Conservation (phyloP, 2,888 invertebrate species). For the Hirtodrosophila cameraria region DNA sequence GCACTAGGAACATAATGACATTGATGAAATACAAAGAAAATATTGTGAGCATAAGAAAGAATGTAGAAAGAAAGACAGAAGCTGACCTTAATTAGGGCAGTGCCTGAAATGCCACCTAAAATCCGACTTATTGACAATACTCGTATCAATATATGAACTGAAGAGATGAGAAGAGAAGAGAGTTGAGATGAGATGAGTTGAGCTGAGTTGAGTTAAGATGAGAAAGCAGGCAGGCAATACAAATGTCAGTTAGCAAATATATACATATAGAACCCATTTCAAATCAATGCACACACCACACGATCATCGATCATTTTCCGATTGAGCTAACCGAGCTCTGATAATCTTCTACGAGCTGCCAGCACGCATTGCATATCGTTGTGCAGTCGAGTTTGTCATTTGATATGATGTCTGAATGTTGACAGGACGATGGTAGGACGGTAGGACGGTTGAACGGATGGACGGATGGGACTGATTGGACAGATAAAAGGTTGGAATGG, state of each 20-base stretch:
- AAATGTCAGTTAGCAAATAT: conserved; percentile 38
- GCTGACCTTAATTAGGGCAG: conserved; percentile 55
- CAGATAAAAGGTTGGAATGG: not conserved
- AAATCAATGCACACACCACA: conserved; percentile 23
- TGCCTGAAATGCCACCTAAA: conserved; percentile 47
- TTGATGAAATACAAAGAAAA: no score
- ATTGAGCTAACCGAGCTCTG: conserved; percentile 63
- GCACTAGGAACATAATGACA: no score
- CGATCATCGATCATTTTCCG: conserved; percentile 78
- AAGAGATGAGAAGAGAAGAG: conserved; percentile 3
- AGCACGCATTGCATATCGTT: conserved; percentile 46
- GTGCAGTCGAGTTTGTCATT: conserved; percentile 72
- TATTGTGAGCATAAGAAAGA: no score
- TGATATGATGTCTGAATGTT: conserved; percentile 72
- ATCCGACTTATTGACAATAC: conserved; percentile 46
- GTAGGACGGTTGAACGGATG: not conserved
- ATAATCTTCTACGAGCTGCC: conserved; percentile 61
- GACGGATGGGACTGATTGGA: not conserved
- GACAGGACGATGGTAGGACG: conserved; percentile 60
- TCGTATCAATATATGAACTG: conserved; percentile 3
- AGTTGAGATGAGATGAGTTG: not conserved
- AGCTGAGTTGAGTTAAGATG: no score
- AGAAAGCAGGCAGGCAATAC: conserved; percentile 8
- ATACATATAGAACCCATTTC: conserved; percentile 50
- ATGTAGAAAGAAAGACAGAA: no score